These are phyloP conservation scores for Carassius auratus DNA, from an alignment of 2,113 vertebrate species.

Conservation along the genomic window DNA sequence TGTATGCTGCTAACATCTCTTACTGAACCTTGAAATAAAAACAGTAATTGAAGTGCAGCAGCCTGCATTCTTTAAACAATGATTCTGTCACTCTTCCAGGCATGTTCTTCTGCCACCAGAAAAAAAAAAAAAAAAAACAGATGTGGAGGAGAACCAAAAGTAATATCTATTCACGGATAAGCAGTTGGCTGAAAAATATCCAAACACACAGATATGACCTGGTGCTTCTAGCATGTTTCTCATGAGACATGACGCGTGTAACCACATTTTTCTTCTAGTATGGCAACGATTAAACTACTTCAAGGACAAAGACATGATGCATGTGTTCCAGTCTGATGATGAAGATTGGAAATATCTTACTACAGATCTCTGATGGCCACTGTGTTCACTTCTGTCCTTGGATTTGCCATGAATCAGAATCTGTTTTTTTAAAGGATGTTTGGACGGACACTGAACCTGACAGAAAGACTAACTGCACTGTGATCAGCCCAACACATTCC, in stretches of 20 bases:
- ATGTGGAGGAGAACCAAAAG: slow-evolving; percentile 34
- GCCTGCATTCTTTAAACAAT: slow-evolving; percentile 31
- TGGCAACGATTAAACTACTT: slow-evolving; percentile 67
- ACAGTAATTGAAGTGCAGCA: slow-evolving; percentile 32
- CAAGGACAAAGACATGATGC: slow-evolving; percentile 78
- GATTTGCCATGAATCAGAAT: slow-evolving; percentile 68
- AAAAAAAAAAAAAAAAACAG: slow-evolving; percentile 28
- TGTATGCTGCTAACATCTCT: slow-evolving; percentile 26
- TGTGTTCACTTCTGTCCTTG: slow-evolving; percentile 73
- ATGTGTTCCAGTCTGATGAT: slow-evolving; percentile 70
- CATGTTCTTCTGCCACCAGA: background rate
- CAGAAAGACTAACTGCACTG: background rate
- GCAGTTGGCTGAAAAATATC: slow-evolving; percentile 42
- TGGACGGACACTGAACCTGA: background rate
- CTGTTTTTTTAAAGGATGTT: slow-evolving; percentile 62
- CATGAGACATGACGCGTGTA: slow-evolving; percentile 66
- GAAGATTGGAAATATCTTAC: slow-evolving; percentile 70
- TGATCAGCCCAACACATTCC: background rate
- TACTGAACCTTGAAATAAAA: slow-evolving; percentile 8
- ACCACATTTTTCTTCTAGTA: slow-evolving; percentile 75
- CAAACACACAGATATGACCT: slow-evolving; percentile 63
- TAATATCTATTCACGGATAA: slow-evolving; percentile 54
- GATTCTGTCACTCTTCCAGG: slow-evolving; percentile 8
- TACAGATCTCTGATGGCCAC: slow-evolving; percentile 69
- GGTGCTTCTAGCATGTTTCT: slow-evolving; percentile 62